These are phyloP conservation scores for Drosophila greeni DNA, from an alignment of 2,888 invertebrate species.

Conservation along the genomic window DNA sequence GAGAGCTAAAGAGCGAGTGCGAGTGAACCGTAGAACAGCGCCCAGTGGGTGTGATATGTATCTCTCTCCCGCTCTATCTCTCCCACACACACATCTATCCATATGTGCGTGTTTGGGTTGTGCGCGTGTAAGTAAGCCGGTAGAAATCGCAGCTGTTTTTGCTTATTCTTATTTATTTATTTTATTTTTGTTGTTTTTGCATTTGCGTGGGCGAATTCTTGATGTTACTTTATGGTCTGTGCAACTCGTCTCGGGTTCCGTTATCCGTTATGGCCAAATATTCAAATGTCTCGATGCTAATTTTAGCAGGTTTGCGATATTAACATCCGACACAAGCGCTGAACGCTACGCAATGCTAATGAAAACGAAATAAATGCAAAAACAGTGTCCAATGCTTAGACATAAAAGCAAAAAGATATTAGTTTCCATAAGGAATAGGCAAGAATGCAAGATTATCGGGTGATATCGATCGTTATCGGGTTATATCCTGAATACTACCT, in stretches of 20 bases:
- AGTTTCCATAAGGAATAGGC: background rate
- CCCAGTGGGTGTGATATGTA: slow-evolving; percentile 35
- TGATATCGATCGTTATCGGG: too few relatives aligned
- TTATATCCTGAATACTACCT: background rate
- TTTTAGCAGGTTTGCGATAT: slow-evolving; percentile 30
- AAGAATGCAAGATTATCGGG: too few relatives aligned
- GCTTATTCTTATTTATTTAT: slow-evolving; percentile 33
- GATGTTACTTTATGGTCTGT: slow-evolving; percentile 38
- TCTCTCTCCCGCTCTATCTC: slow-evolving; percentile 17
- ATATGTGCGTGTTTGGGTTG: slow-evolving; percentile 7
- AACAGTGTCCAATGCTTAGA: background rate
- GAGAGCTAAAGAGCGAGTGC: slow-evolving; percentile 60
- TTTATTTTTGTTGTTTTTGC: slow-evolving; percentile 18
- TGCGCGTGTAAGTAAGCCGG: slow-evolving; percentile 38
- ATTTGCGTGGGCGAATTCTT: slow-evolving; percentile 23
- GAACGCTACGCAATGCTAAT: slow-evolving; percentile 16
- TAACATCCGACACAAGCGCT: slow-evolving; percentile 10
- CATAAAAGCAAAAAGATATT: background rate
- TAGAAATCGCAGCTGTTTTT: slow-evolving; percentile 40
- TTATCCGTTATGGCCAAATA: slow-evolving; percentile 53
- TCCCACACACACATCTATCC: background rate
- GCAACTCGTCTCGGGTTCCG: slow-evolving; percentile 68
- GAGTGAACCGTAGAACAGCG: slow-evolving; percentile 52
- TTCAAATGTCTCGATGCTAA: slow-evolving; percentile 29
- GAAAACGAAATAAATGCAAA: slow-evolving; percentile 11